These are phyloP conservation scores for Oreochromis tanganicae DNA, from an alignment of 2,113 vertebrate genomes.

Conservation along the genomic window DNA sequence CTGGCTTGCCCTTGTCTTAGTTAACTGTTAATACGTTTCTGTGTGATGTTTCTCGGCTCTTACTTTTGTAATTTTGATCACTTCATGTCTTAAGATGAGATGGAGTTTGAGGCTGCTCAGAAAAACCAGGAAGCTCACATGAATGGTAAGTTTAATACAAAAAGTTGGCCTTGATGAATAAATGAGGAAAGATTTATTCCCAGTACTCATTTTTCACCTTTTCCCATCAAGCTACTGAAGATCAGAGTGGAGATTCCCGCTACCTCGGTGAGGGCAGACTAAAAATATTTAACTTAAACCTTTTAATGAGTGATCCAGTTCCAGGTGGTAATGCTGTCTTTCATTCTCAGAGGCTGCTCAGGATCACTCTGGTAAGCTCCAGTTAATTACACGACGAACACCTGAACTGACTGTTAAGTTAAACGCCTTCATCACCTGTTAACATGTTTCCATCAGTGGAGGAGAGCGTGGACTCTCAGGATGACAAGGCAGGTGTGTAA, in stretches of 20 bases:
- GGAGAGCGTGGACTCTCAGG: not conserved
- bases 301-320: not conserved
- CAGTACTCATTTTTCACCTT: not conserved
- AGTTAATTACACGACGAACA: no score
- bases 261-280: constrained; percentile 41
- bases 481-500: constrained; percentile 31
- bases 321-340: not conserved
- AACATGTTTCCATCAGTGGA: constrained; percentile 27
- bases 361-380: constrained; percentile 39
- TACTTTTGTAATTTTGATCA: not conserved
- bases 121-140: constrained; percentile 28
- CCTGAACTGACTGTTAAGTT: not conserved
- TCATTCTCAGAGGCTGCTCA: constrained; percentile 30
- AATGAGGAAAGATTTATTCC: not conserved
- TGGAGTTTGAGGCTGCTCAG: constrained; percentile 60
- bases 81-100: constrained; percentile 48
- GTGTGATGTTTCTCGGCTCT: not conserved
- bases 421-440: not conserved
- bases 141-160: constrained; percentile 39
- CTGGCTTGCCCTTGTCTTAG: not conserved
- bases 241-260: constrained; percentile 14
- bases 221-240: constrained; percentile 37
- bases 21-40: not conserved
- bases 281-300: not conserved
- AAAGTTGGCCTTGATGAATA: not conserved